phyloP scores from a whole-genome alignment of 2,888 invertebrate species.

The Archips crataeganus region DNA sequence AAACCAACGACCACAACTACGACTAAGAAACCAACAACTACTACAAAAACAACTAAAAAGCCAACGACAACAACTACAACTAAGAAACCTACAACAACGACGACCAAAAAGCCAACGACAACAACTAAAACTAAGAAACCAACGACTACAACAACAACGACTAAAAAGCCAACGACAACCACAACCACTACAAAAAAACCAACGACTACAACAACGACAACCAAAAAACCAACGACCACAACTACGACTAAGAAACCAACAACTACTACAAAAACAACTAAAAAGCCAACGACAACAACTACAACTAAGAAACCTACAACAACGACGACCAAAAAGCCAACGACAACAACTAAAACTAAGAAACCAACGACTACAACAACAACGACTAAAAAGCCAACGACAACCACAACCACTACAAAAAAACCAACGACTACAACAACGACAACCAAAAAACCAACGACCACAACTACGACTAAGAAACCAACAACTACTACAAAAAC shows the following conservation, averaged over 20 bases:
- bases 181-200: neutral
- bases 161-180: neutral
- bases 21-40: neutral
- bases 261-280: neutral
- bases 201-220: neutral
- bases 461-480: neutral
- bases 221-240: neutral
- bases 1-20: neutral
- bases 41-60: neutral
- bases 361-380: neutral
- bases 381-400: neutral
- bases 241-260: neutral
- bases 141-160: neutral
- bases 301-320: neutral
- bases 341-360: neutral
- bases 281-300: neutral
- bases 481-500: neutral
- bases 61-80: neutral
- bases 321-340: neutral
- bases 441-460: neutral
- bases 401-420: neutral
- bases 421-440: neutral
- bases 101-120: neutral
- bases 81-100: neutral
- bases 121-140: neutral